Evolutionary conservation across 2,888 invertebrate genomes (phyloP).

Genomic region (Candidula unifasciata): DNA sequence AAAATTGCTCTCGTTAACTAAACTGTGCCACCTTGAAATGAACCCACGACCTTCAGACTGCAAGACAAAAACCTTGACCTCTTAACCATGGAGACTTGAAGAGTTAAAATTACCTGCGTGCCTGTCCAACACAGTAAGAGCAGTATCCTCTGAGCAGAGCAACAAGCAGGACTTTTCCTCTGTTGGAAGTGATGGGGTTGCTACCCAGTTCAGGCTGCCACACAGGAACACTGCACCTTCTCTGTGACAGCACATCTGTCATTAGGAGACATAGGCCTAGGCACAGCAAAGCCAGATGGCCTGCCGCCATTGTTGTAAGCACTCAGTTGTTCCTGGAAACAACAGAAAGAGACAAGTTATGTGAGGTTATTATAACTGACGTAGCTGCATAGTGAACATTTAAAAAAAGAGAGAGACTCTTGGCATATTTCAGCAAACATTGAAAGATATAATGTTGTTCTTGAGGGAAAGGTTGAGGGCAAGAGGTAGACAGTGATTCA

Average conservation of each 20-base stretch:
- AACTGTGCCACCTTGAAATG: too few relatives aligned
- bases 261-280: conserved; percentile 19
- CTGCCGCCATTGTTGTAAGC: conserved; percentile 10
- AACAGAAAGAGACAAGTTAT: not conserved
- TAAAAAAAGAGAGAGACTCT: too few relatives aligned
- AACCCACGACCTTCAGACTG: too few relatives aligned
- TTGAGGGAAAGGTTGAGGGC: too few relatives aligned
- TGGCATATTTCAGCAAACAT: too few relatives aligned
- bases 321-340: not conserved
- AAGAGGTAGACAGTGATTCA: too few relatives aligned
- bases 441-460: too few relatives aligned
- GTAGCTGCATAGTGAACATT: not conserved
- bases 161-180: conserved; percentile 41
- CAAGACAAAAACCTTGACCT: too few relatives aligned
- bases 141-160: conserved; percentile 47
- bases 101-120: conserved; percentile 23
- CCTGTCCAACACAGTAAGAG: conserved; percentile 42
- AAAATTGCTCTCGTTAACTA: too few relatives aligned
- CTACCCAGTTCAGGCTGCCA: conserved; percentile 20
- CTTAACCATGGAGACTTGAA: not conserved
- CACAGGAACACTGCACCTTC: conserved; percentile 18
- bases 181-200: conserved; percentile 26
- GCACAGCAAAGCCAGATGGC: conserved; percentile 38
- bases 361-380: not conserved
- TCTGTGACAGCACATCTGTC: not conserved